Evolutionary conservation across 1,140 invertebrate species (phyloP), one percentile per base, ranked within the genome.

Genomic region (Musca vetustissima): DNA sequence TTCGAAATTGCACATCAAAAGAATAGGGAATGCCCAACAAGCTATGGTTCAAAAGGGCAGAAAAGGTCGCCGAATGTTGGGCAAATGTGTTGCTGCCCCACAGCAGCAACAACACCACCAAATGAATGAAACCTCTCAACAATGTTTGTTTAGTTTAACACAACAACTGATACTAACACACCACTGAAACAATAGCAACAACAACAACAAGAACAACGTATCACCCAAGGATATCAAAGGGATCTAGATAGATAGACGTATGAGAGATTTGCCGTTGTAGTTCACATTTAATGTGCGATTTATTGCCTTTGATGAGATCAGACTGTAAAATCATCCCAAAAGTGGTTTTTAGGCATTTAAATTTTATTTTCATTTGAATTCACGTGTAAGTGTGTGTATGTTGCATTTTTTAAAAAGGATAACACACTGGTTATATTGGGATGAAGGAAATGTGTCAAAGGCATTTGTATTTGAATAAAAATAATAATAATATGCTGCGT

Each of bases 261-360:
- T 21, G 17, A 19, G 49, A 19, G 21, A 22, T 52, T 52, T 21
- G 49, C 17, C 7, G 17, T 43, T 61, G 57, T 61, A 61, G 57
- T 61, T 61, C 36, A 61, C 28, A 43, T 61, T 61, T 61, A 61
- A 61, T 61, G 57, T 61, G 64, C 64, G 64, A 48, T 65, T 65
- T 65, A 50, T 65, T 65, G 64, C 64, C 14, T 48, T 48, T 65
- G 64, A 50, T 65, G 15, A 65, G 28, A 48, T 65, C 64, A 65
- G 64, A 65, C 48, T 65, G 64, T 65, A 49, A 48, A 65, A 65
- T 65, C 57, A 61, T 61, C 57, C 49, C 32, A 61, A 61, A 61
- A 32, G 32, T 28, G 57, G 32, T 61, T 65, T 65, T 22, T 65
- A 50, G 14, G 47, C 64, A 24, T 49, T 65, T 65, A 49, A 49